These are phyloP conservation scores for Myioborus miniatus DNA, from an alignment of 2,797 vertebrate species.

Conservation along the genomic window DNA sequence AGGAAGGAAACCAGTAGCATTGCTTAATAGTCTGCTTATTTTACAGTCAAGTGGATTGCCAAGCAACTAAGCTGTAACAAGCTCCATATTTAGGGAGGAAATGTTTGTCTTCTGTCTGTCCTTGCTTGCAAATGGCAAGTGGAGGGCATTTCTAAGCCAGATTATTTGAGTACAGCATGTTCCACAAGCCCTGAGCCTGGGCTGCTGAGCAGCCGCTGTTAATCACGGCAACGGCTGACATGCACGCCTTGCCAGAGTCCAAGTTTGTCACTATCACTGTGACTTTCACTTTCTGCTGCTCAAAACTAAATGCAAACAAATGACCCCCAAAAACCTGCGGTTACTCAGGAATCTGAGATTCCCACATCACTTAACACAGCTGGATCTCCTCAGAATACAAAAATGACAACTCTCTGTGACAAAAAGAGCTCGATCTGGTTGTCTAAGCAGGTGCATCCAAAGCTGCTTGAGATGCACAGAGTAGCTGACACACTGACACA, in stretches of 20 bases:
- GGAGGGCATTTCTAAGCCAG: slow-evolving; percentile 47
- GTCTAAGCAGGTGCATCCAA: background rate
- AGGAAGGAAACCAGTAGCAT: slow-evolving; percentile 68
- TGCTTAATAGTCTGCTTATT: slow-evolving; percentile 65
- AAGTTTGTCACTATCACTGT: background rate
- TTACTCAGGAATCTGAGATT: background rate
- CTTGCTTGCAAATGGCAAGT: slow-evolving; percentile 53
- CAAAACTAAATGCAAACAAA: background rate
- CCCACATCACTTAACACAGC: background rate
- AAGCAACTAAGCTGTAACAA: slow-evolving; percentile 59
- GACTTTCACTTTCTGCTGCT: background rate
- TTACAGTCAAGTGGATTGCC: slow-evolving; percentile 60
- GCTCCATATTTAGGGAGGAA: slow-evolving; percentile 60
- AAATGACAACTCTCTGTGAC: background rate
- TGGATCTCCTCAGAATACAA: background rate
- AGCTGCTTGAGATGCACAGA: background rate
- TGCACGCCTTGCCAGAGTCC: background rate
- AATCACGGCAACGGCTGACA: slow-evolving; percentile 13
- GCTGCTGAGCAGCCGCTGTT: background rate
- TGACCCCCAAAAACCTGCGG: background rate
- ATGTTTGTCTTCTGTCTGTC: slow-evolving; percentile 59
- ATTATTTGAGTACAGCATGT: slow-evolving; percentile 52
- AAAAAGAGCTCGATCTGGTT: background rate
- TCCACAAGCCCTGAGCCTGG: background rate
- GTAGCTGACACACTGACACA: background rate